A percentile compares a stretch with the other conserved stretches of the same genome.
Evolutionary conservation across 2,888 invertebrate genomes (phyloP).

Genomic region (Hirudinaria manillensis): DNA sequence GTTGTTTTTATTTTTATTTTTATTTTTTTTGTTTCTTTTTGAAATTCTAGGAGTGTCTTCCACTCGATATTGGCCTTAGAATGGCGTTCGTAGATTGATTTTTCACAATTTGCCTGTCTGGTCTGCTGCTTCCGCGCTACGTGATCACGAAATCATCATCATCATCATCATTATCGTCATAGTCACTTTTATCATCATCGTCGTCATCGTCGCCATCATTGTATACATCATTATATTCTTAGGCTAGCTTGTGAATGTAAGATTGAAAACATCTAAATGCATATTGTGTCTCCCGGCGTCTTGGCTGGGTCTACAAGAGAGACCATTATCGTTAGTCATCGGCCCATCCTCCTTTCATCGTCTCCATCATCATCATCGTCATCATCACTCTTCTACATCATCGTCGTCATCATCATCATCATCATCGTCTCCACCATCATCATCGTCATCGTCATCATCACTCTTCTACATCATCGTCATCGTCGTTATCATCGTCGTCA

Average conservation of each 20-base stretch:
- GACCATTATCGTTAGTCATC: no score
- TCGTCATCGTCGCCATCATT: conserved; percentile 30
- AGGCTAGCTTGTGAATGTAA: no score
- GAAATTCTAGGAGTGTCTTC: no score
- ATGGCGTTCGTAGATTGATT: no score
- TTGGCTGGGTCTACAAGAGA: no score
- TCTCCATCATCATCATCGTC: background rate
- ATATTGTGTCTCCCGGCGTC: no score
- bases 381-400: conserved; percentile 18
- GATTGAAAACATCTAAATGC: no score
- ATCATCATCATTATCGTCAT: conserved; percentile 34
- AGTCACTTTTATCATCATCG: conserved; percentile 31
- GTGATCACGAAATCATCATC: conserved; percentile 31
- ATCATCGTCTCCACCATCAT: conserved; percentile 34
- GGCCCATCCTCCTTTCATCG: background rate
- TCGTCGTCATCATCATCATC: conserved; percentile 28
- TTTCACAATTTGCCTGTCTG: no score
- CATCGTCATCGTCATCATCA: conserved; percentile 35
- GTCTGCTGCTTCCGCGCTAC: no score
- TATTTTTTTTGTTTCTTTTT: no score
- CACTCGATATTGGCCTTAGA: no score
- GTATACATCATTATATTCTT: background rate
- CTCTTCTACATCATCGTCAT: conserved; percentile 26
- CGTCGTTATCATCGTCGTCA: conserved; percentile 24
- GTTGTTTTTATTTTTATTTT: no score